phyloP scores from a whole-genome alignment of 2,888 invertebrate genomes.

The Caprella mutica region DNA sequence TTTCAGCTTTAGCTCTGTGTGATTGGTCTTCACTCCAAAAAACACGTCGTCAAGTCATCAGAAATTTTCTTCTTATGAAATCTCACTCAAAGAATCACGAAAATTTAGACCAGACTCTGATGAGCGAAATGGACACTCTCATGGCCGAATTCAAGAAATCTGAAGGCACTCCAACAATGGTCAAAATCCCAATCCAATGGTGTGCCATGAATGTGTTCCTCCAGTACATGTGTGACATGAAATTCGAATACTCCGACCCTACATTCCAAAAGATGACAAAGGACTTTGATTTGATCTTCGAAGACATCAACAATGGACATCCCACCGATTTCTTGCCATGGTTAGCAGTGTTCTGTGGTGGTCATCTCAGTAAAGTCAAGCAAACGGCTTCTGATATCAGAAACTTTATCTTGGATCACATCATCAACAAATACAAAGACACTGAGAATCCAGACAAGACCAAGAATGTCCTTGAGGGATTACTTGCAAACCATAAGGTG shows the following conservation, averaged over 20 bases:
- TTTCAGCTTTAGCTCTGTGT: slow-evolving; percentile 40
- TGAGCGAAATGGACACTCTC: slow-evolving; percentile 45
- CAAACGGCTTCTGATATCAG: slow-evolving; percentile 59
- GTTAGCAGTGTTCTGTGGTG: slow-evolving; percentile 58
- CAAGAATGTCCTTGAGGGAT: slow-evolving; percentile 66
- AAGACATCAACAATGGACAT: slow-evolving; percentile 82
- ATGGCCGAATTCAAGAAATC: slow-evolving; percentile 18
- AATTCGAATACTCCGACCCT: slow-evolving; percentile 49
- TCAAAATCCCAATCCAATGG: slow-evolving; percentile 41
- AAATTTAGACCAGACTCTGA: slow-evolving; percentile 56
- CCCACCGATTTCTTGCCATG: slow-evolving; percentile 76
- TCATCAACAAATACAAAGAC: slow-evolving; percentile 47
- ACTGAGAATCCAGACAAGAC: slow-evolving; percentile 42
- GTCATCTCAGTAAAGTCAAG: slow-evolving; percentile 55
- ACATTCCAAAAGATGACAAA: slow-evolving; percentile 58
- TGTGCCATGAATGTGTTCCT: slow-evolving; percentile 58
- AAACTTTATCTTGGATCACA: slow-evolving; percentile 58
- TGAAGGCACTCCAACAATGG: slow-evolving; percentile 20
- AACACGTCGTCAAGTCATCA: slow-evolving; percentile 37
- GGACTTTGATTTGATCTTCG: slow-evolving; percentile 74
- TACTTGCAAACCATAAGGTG: slow-evolving; percentile 55
- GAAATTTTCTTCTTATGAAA: slow-evolving; percentile 27
- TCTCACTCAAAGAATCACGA: slow-evolving; percentile 53
- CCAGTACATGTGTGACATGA: slow-evolving; percentile 69
- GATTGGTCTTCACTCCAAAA: slow-evolving; percentile 39